Percentiles rank a stretch among this genome's conserved stretches.
Evolutionary conservation across 2,888 invertebrate species (phyloP).

Genomic region (Pseudoips prasinana): DNA sequence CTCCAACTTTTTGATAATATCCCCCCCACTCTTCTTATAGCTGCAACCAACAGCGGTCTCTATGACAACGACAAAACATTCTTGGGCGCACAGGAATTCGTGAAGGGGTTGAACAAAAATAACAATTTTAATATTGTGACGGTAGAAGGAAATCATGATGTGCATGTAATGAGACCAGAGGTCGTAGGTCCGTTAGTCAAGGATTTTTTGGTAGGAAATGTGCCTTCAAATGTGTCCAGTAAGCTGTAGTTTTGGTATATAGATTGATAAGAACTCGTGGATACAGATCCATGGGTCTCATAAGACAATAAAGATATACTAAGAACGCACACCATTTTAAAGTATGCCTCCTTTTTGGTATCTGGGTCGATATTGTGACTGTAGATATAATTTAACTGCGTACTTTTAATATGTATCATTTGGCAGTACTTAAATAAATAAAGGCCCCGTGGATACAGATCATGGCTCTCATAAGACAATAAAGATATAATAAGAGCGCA

Average conservation of each 20-base stretch:
- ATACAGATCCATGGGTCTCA: too few relatives aligned
- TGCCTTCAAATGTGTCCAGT: constrained; percentile 1
- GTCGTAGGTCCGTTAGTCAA: constrained; percentile 56
- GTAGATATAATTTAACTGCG: too few relatives aligned
- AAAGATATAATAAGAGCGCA: too few relatives aligned
- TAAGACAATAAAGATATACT: too few relatives aligned
- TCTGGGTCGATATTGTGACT: too few relatives aligned
- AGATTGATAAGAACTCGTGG: too few relatives aligned
- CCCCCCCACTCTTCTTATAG: constrained; percentile 50
- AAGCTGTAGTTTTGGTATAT: constrained; percentile 20
- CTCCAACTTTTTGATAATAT: constrained; percentile 38
- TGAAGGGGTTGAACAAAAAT: constrained; percentile 29
- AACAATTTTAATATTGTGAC: constrained; percentile 28
- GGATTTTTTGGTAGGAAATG: constrained; percentile 49
- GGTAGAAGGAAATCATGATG: constrained; percentile 83
- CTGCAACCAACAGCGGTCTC: constrained; percentile 28
- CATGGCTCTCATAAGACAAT: too few relatives aligned
- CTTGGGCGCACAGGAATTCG: constrained; percentile 24
- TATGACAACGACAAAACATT: background rate
- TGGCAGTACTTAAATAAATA: too few relatives aligned
- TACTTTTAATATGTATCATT: too few relatives aligned
- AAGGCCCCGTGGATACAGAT: too few relatives aligned
- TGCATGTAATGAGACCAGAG: constrained; percentile 83
- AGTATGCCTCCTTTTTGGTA: too few relatives aligned
- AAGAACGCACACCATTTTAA: too few relatives aligned